Conservation (phyloP, 2,797 vertebrate species). For the Chelonia mydas region DNA sequence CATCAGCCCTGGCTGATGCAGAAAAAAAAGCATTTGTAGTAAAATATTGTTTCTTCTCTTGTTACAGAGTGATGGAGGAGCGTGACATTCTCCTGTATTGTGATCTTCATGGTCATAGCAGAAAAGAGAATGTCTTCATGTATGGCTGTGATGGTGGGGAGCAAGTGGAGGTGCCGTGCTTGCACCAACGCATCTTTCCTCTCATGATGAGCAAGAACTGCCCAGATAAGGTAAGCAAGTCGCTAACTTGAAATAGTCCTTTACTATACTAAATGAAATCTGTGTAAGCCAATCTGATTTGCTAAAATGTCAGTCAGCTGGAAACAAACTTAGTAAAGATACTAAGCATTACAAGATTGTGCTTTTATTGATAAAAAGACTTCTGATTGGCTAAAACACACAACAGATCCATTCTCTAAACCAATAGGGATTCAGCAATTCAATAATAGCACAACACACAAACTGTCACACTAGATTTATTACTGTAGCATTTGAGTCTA, state of each 20-base stretch:
- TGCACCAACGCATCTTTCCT: constrained; percentile 78
- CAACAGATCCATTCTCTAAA: neutral
- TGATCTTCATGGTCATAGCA: constrained; percentile 85
- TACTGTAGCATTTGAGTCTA: neutral
- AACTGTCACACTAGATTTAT: neutral
- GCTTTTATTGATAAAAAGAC: neutral
- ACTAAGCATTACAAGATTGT: neutral
- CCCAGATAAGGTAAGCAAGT: constrained; percentile 80
- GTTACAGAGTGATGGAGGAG: constrained; percentile 80
- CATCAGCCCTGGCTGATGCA: neutral
- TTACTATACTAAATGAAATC: neutral
- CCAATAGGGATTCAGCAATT: neutral
- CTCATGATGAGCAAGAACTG: constrained; percentile 84
- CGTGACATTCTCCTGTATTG: constrained; percentile 81
- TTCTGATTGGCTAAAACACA: neutral
- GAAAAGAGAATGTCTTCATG: constrained; percentile 84
- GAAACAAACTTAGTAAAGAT: neutral
- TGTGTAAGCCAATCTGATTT: neutral
- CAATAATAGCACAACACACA: neutral
- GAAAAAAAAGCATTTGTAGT: neutral
- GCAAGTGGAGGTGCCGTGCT: constrained; percentile 15
- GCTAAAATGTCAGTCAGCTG: neutral
- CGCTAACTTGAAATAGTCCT: neutral
- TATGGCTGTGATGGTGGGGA: constrained; percentile 79
- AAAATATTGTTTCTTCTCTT: neutral